These are phyloP conservation scores for Scaptomyza hsui DNA, from an alignment of 1,140 invertebrate species.

Conservation along the genomic window DNA sequence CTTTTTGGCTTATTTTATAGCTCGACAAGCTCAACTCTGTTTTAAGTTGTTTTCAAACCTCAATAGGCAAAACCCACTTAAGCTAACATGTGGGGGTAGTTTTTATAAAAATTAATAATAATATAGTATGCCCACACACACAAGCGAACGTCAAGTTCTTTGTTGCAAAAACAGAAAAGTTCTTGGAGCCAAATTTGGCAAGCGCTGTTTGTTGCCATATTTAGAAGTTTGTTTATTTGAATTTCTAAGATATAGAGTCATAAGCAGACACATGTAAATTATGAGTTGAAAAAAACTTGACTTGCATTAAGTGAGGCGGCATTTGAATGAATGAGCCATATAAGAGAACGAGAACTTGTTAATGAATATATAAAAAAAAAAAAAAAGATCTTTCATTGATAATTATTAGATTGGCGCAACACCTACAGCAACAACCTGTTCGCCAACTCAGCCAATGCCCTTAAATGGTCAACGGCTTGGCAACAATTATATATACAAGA, in stretches of 20 bases:
- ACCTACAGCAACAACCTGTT: conserved; percentile 41
- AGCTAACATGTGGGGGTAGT: conserved; percentile 46
- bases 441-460: conserved; percentile 54
- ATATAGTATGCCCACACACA: conserved; percentile 44
- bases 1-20: conserved; percentile 39
- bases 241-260: conserved; percentile 61
- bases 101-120: conserved; percentile 51
- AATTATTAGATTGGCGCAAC: conserved; percentile 71
- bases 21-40: conserved; percentile 4
- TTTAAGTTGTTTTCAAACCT: conserved; percentile 12
- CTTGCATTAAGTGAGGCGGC: conserved; percentile 54
- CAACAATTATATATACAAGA: conserved; percentile 54
- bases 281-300: conserved; percentile 70
- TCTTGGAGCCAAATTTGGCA: conserved; percentile 67
- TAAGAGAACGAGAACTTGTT: conserved; percentile 61
- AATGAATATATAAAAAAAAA: conserved; percentile 57
- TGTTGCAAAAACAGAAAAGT: conserved; percentile 20
- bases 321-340: conserved; percentile 43
- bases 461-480: conserved; percentile 62
- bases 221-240: conserved; percentile 45
- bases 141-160: conserved; percentile 25
- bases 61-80: conserved; percentile 33
- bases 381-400: conserved; percentile 77
- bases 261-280: conserved; percentile 70
- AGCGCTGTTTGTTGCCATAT: conserved; percentile 55